phyloP scores from a whole-genome alignment of 2,888 invertebrate species.

The Lochmaea capreae region DNA sequence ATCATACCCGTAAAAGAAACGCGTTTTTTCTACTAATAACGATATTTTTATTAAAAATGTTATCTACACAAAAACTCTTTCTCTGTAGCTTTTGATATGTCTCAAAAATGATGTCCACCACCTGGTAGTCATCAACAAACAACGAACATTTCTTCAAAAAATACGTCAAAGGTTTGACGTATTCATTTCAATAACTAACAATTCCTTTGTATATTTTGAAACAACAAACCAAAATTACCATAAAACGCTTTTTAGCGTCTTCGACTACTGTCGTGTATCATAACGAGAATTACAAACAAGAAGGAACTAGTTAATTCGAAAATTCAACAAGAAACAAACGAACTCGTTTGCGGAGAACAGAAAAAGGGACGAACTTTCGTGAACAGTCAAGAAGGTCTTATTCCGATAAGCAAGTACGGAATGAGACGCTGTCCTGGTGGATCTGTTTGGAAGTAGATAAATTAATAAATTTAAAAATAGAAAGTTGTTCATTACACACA shows the following conservation, averaged over 20 bases:
- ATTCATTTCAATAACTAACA: constrained; percentile 17
- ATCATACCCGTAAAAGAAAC: too few relatives aligned
- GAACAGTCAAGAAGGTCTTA: not conserved
- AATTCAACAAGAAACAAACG: constrained; percentile 23
- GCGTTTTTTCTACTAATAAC: too few relatives aligned
- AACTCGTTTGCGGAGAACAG: constrained; percentile 16
- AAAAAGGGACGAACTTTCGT: constrained; percentile 10
- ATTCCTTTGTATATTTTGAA: constrained; percentile 23
- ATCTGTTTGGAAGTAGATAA: too few relatives aligned
- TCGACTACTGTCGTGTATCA: constrained; percentile 18
- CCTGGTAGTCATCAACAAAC: not conserved
- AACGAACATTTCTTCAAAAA: not conserved
- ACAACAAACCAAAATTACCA: constrained; percentile 23
- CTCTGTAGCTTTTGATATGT: not conserved
- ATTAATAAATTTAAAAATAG: too few relatives aligned
- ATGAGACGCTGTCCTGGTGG: not conserved
- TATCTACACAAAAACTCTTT: too few relatives aligned
- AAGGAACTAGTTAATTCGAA: constrained; percentile 25
- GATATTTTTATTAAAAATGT: too few relatives aligned
- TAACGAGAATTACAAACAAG: constrained; percentile 29
- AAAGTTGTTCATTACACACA: too few relatives aligned
- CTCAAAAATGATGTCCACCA: not conserved
- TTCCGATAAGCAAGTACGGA: not conserved
- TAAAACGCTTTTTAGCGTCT: constrained; percentile 16
- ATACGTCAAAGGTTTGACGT: not conserved